Conservation (phyloP, 2,888 invertebrate genomes). For the Aethes cnicana region DNA sequence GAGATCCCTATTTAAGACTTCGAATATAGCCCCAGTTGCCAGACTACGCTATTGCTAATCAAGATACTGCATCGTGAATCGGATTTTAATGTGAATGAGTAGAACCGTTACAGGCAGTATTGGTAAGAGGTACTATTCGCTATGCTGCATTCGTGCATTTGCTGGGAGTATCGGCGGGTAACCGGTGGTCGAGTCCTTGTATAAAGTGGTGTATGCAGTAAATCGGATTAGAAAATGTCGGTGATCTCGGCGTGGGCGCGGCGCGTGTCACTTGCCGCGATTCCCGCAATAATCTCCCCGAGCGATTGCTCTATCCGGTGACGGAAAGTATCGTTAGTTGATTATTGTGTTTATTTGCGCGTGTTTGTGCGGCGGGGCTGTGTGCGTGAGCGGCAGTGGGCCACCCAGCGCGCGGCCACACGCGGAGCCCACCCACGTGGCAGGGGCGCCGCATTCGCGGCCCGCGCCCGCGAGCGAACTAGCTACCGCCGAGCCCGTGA, state of each 20-base stretch:
- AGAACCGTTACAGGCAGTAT: neutral
- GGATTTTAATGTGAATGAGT: neutral
- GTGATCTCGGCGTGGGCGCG: constrained; percentile 39
- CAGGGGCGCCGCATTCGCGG: constrained; percentile 67
- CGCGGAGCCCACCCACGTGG: constrained; percentile 80
- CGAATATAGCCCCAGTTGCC: too few relatives aligned
- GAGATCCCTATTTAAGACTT: too few relatives aligned
- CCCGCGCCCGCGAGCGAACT: constrained; percentile 50
- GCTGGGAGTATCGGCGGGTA: constrained; percentile 39
- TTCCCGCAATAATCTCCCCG: constrained; percentile 66
- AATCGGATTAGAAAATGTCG: constrained; percentile 58
- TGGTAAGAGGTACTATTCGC: constrained; percentile 6
- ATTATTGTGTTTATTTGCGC: constrained; percentile 81
- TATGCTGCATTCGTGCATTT: too few relatives aligned
- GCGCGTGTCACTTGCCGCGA: constrained; percentile 69
- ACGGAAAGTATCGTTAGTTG: constrained; percentile 80
- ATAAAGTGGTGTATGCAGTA: constrained; percentile 45
- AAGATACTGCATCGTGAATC: too few relatives aligned
- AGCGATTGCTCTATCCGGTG: constrained; percentile 79
- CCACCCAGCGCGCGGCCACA: constrained; percentile 81
- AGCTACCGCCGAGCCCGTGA: constrained; percentile 28
- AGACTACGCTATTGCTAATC: too few relatives aligned
- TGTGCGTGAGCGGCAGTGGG: constrained; percentile 69
- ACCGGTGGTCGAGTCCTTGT: constrained; percentile 33
- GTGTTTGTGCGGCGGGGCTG: constrained; percentile 62